These are phyloP conservation scores for Drosophila eohydei DNA, from an alignment of 2,888 invertebrate genomes.

Conservation along the genomic window DNA sequence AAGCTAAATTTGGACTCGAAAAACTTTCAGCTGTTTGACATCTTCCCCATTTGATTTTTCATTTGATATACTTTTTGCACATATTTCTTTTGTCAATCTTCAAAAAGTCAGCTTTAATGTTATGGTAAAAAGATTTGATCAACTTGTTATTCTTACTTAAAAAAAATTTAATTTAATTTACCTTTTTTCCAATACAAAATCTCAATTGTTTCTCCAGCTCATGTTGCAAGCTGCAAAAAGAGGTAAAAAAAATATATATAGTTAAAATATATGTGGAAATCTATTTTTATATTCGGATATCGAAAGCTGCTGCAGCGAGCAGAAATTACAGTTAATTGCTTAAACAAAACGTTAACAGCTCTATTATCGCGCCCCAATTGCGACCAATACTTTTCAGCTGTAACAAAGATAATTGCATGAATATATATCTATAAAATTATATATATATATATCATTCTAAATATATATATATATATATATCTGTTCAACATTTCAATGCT, in stretches of 20 bases:
- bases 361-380: slow-evolving; percentile 49
- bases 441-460: neutral
- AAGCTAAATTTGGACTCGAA: no score
- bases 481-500: slow-evolving; percentile 45
- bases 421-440: neutral
- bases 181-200: slow-evolving; percentile 3
- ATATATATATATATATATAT: slow-evolving; percentile 7
- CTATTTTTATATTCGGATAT: neutral
- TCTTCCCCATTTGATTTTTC: no score
- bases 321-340: slow-evolving; percentile 4
- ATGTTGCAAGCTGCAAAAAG: slow-evolving; percentile 33
- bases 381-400: slow-evolving; percentile 14
- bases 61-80: no score
- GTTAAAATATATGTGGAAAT: neutral
- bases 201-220: slow-evolving; percentile 9
- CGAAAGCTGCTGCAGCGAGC: neutral
- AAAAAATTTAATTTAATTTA: neutral
- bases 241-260: slow-evolving; percentile 6
- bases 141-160: neutral
- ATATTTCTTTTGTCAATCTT: no score
- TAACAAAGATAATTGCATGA: slow-evolving; percentile 12
- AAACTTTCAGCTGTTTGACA: no score
- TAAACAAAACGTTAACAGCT: slow-evolving; percentile 63
- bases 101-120: no score
- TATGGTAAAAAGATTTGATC: no score